Percentiles rank a stretch among this genome's conserved stretches.
These are phyloP conservation scores for Troilus luridus DNA, from an alignment of 2,888 invertebrate genomes.

Conservation along the genomic window DNA sequence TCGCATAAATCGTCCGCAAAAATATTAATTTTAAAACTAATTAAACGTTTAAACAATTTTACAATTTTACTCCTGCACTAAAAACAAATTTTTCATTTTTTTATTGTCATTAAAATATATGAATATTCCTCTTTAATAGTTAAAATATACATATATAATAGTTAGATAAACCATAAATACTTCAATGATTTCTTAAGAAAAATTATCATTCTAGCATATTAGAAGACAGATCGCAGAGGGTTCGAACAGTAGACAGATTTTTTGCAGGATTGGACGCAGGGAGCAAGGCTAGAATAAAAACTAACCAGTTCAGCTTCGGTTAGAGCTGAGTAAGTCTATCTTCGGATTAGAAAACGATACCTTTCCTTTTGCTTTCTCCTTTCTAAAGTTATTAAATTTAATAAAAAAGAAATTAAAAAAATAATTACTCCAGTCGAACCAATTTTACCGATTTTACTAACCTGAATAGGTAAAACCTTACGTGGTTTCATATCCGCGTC, in stretches of 20 bases:
- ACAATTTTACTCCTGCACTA: too few species aligned
- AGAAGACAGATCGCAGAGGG: background rate
- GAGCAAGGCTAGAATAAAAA: slow-evolving; percentile 3
- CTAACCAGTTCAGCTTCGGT: background rate
- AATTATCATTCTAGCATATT: background rate
- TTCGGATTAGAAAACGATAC: background rate
- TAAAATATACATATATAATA: too few species aligned
- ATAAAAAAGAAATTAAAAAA: background rate
- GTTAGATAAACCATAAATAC: too few species aligned
- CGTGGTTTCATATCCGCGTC: background rate
- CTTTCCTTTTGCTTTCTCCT: slow-evolving; percentile 20
- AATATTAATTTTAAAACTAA: too few species aligned
- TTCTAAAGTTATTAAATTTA: background rate
- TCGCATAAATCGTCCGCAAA: too few species aligned
- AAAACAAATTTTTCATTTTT: too few species aligned
- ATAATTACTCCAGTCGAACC: background rate
- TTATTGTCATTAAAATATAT: too few species aligned
- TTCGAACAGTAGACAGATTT: background rate
- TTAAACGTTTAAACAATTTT: too few species aligned
- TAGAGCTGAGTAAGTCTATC: background rate
- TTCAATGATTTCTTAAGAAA: background rate
- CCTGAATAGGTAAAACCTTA: background rate
- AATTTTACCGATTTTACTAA: background rate
- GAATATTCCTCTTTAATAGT: too few species aligned
- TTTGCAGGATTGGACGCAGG: background rate